Evolutionary conservation across 2,797 vertebrate genomes (phyloP).

Genomic region (Choloepus didactylus): DNA sequence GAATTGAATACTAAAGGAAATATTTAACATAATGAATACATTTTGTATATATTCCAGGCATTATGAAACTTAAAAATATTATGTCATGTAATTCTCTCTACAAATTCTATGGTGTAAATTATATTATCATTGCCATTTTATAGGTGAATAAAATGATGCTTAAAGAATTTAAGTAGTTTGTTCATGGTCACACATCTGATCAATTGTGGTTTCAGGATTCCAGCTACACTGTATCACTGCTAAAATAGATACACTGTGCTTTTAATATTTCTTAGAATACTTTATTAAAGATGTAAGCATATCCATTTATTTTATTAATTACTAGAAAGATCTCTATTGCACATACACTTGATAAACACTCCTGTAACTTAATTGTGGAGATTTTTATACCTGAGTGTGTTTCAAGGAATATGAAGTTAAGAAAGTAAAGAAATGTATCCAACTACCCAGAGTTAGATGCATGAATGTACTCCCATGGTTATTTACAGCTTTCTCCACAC

Average conservation of each 20-base stretch:
- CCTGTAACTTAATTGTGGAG: not conserved
- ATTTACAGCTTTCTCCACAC: not conserved
- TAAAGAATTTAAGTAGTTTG: not conserved
- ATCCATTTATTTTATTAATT: not conserved
- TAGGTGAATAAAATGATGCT: not conserved
- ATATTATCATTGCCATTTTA: not conserved
- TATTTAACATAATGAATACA: not conserved
- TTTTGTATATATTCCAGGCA: not conserved
- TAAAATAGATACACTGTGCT: not conserved
- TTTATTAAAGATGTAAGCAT: not conserved
- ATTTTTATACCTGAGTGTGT: not conserved
- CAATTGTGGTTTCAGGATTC: not conserved
- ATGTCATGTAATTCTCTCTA: not conserved
- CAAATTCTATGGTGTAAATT: not conserved
- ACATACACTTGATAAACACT: not conserved
- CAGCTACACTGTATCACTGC: not conserved
- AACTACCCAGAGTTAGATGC: not conserved
- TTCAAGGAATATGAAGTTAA: not conserved
- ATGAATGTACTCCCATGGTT: not conserved
- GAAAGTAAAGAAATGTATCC: not conserved
- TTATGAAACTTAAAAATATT: not conserved
- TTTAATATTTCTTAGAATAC: not conserved
- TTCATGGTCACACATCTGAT: not conserved
- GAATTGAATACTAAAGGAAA: not conserved
- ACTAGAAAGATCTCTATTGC: not conserved